Evolutionary conservation across 1,140 invertebrate species (phyloP).

Genomic region (Bombyx mandarina): DNA sequence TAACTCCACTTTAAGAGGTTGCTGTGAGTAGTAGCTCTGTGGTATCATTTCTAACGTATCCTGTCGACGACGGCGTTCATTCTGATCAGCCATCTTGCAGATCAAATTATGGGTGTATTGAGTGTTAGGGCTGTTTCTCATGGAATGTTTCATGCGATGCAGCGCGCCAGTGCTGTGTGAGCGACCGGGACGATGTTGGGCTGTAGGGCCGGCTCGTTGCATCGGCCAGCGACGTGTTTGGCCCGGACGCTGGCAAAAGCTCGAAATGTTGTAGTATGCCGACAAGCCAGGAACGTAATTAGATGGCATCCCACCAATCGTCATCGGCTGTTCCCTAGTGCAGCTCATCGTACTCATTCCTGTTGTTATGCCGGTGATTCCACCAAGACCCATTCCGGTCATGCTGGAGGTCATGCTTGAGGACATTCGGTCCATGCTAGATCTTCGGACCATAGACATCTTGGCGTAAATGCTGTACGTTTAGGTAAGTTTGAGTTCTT

Average conservation of each 20-base stretch:
- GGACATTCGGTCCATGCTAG: conserved; percentile 66
- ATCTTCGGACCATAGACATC: conserved; percentile 48
- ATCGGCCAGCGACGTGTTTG: conserved; percentile 63
- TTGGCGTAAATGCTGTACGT: conserved; percentile 22
- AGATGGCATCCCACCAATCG: conserved; percentile 64
- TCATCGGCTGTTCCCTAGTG: conserved; percentile 61
- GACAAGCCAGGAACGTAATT: conserved; percentile 67
- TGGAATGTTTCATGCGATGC: conserved; percentile 60
- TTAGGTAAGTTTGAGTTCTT: conserved; percentile 18
- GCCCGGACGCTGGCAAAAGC: conserved; percentile 64
- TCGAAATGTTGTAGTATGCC: conserved; percentile 65
- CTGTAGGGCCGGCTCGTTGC: conserved; percentile 61
- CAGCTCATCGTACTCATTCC: conserved; percentile 58
- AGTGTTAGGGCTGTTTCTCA: conserved; percentile 62
- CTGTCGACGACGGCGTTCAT: conserved; percentile 64
- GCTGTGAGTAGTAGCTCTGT: conserved; percentile 66
- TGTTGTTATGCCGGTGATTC: conserved; percentile 58
- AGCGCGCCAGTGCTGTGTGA: conserved; percentile 57
- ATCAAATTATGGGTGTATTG: conserved; percentile 66
- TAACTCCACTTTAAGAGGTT: conserved; percentile 73
- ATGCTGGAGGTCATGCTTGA: conserved; percentile 69
- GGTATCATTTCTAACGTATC: conserved; percentile 66
- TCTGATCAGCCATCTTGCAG: conserved; percentile 65
- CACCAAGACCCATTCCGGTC: conserved; percentile 67
- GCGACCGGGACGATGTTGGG: conserved; percentile 60